phyloP scores from a whole-genome alignment of 2,888 invertebrate species.

The Dichetophora obliterata region DNA sequence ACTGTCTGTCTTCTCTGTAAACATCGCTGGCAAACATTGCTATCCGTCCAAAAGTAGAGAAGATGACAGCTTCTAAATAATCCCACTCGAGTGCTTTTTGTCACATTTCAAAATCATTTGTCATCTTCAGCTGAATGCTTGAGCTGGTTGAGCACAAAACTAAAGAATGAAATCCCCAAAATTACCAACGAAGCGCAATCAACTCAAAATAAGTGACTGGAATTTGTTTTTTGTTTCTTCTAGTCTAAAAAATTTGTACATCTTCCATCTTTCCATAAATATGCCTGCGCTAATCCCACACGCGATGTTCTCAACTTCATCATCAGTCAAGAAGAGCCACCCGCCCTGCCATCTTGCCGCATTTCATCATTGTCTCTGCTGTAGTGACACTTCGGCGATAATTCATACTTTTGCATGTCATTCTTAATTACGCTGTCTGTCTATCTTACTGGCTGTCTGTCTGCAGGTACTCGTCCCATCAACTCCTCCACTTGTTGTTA shows the following conservation, averaged over 20 bases:
- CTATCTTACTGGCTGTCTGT: not conserved
- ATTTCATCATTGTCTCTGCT: constrained; percentile 5
- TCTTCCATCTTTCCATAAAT: constrained; percentile 65
- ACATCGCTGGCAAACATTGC: no score
- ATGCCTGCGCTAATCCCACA: constrained; percentile 65
- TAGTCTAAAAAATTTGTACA: constrained; percentile 25
- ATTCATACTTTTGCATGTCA: constrained; percentile 68
- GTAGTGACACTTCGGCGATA: constrained; percentile 65
- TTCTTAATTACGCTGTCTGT: constrained; percentile 63
- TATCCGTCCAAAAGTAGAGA: not conserved
- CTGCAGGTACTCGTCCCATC: not conserved
- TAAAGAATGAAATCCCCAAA: constrained; percentile 50
- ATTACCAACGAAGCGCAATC: constrained; percentile 49
- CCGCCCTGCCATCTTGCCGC: not conserved
- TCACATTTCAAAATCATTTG: constrained; percentile 66
- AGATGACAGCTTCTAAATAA: constrained; percentile 47
- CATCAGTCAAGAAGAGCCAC: constrained; percentile 26
- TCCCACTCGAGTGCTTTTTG: constrained; percentile 63
- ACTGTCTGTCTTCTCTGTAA: no score
- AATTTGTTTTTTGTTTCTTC: not conserved
- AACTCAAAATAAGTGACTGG: constrained; percentile 24
- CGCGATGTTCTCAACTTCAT: constrained; percentile 55
- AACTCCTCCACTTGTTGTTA: not conserved
- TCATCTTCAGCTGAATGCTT: constrained; percentile 52
- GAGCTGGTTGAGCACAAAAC: constrained; percentile 3